Base-by-base conservation (phyloP, 2,888 invertebrate genomes). In the Pandemis heparana region DNA sequence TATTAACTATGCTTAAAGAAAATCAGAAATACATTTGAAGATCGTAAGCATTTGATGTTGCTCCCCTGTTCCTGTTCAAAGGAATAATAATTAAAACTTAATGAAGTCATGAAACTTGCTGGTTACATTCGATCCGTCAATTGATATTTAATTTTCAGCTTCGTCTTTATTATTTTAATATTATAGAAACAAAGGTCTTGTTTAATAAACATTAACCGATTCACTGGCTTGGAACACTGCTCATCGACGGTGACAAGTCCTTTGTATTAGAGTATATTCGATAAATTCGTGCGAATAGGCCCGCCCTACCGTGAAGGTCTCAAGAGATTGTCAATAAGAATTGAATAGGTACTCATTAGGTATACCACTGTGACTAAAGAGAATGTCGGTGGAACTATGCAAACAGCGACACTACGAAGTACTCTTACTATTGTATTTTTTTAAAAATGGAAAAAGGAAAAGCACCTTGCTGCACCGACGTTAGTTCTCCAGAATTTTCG, bases 301-400 rank as follows among this genome's bases (percentile, higher is more conserved):
- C 63, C 81, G 82, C 77, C 81, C 84, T 87, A 85, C 73, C 81
- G 77, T 82, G 81, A 83, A 82, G 75, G 76, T 71, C 65, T 64
- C 64, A 71, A 32, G 71, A 65, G 71, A 73, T 69, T 62, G 69
- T 63, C 18, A 51, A 59, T 68, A 68, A 63, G 46, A 46, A 59
- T 41, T 39, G 39, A 69, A 60, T 69, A 10, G 65, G 65, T 51
- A 51, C 56, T 68, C 46, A 63, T 72, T 62, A 41, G 61, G 32
- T 53, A 51, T 53, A 53, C 66, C 41, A 39, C 65, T 65, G 51
- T 56, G 41, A 41, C 65, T 65, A 65, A 65, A 67, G 66, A 67
- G 66, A 67, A 67, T 67, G 66, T 39, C 66, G 65, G 53, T 41
- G 38, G 39, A 41, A 56, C 39, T 41, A 53, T 14, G 39, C 18